Evolutionary conservation across 2,797 vertebrate species (phyloP), one percentile per base, ranked within the genome.

Genomic region (Myotis pilosus): DNA sequence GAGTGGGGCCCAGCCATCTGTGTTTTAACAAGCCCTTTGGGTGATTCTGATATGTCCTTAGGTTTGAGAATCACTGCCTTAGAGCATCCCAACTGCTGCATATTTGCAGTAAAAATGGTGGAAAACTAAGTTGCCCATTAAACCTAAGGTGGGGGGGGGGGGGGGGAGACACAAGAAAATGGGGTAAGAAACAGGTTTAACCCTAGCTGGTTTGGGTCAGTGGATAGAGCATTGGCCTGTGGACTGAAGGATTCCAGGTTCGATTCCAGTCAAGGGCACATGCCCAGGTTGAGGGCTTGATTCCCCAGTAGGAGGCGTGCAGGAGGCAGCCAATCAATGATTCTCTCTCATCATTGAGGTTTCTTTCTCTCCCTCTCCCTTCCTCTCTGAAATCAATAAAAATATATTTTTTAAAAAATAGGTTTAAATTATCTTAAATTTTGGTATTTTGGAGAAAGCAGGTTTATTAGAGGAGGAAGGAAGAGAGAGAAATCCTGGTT

Each of bases 111-210:
- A 62, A 89, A 92, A 94, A 89, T 23, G 30, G 55, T 30, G 92
- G 30, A 94, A 91, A 89, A 89, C 51, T 64, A 76, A 90, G 41
- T 4, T 88, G 55, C 55, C 78, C 38, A 75, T 33, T 82, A 96
- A 94, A n/a, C 76, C 55, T 68, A 60, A 78, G 8, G 36, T 3
- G 36, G 36, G 80, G 33, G 57, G 53, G 22, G 53, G 53, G 0
- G 0, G 22, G 53, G 6, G 17, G 7, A 1, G 82, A 92, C 78
- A 82, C 19, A 87, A 72, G 41, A 36, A 68, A 19, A 92, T 1
- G 68, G 36, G 38, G 41, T 55, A 84, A 81, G 62, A 89, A 89
- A 80, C 38, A 68, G 8, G 1, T 53, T 81, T 90, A 22, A 79
- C 57, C 57, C 57, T 60, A 60, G 25, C 25, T 30, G 57, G 25